These are phyloP conservation scores for Protomyctophum bolini DNA, from an alignment of 2,113 vertebrate species.

Conservation along the genomic window DNA sequence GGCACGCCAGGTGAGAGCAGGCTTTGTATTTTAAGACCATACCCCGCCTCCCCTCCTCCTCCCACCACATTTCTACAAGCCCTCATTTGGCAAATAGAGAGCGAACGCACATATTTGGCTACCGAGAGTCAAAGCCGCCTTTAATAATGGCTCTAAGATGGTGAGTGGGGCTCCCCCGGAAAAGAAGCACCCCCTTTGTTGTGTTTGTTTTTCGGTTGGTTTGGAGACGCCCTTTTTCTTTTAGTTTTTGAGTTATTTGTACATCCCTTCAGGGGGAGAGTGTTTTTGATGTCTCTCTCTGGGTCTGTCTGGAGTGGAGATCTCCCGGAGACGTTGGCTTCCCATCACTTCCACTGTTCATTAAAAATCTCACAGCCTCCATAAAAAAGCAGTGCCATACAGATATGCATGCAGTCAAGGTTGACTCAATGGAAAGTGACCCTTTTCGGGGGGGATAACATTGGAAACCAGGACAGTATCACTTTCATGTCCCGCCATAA, in stretches of 20 bases:
- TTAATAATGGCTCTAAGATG: conserved; percentile 49
- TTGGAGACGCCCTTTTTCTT: conserved; percentile 37
- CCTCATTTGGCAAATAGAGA: conserved; percentile 62
- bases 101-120: conserved; percentile 40
- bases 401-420: conserved; percentile 30
- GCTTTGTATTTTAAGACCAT: conserved; percentile 53
- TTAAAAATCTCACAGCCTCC: conserved; percentile 47
- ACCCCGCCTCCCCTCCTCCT: neutral
- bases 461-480: conserved; percentile 24
- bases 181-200: conserved; percentile 19
- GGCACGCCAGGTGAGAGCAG: conserved; percentile 74
- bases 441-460: conserved; percentile 24
- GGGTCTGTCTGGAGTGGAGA: conserved; percentile 24
- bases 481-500: conserved; percentile 9
- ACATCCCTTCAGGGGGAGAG: conserved; percentile 23
- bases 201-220: conserved; percentile 53
- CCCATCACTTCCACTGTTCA: conserved; percentile 48
- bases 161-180: conserved; percentile 3
- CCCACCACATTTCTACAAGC: conserved; percentile 31
- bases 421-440: conserved; percentile 39
- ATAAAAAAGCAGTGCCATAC: conserved; percentile 30
- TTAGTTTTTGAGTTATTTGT: conserved; percentile 10
- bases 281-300: conserved; percentile 46
- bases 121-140: conserved; percentile 30
- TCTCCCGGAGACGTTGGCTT: conserved; percentile 39